Evolutionary conservation across 2,113 vertebrate species (phyloP), one percentile per base, ranked within the genome.

Genomic region (Misgurnus mizolepis): DNA sequence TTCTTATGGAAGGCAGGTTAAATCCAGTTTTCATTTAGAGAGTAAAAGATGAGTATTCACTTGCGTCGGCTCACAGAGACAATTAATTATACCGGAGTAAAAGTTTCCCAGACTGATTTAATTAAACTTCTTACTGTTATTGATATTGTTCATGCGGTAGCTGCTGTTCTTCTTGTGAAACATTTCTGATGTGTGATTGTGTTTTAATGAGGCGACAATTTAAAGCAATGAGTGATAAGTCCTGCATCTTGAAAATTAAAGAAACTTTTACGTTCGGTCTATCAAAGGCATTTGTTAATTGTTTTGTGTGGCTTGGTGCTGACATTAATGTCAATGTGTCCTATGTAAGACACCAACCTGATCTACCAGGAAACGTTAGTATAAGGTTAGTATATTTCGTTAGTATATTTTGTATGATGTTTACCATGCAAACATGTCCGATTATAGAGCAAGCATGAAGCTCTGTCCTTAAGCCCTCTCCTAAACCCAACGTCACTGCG

Each of bases 11-110:
- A 77, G 75, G 66, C 75, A 66, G 75, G 65, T 55, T 77, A 47
- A 77, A 77, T 10, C 34, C 17, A 15, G n/a, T 77, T 77, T 62
- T 77, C 75, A 77, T 77, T 76, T 66, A 77, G 58, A 75, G 58
- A 75, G 58, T 7, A 34, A 64, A 74, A 2, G 14, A 18, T 1
- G 14, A 9, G 18, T 39, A 18, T 61, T 62, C 73, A 8, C 18
- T 61, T 75, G 18, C 58, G 5, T 75, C 72, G 15, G 58, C 58
- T 60, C 17, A 18, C 41, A 34, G 73, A 60, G 60, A n/a, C 27
- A 76, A 76, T 76, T 60, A 76, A 65, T 76, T 55, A 66, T 41
- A 41, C 62, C n/a, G 6, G 47, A 65, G 47, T 18, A 61, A 55
- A 66, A 66, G 62, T 77, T 66, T 67, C 40, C 34, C 45, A 7